A percentile compares a stretch with the other conserved stretches of the same genome.
These are phyloP conservation scores for Littorina saxatilis DNA, from an alignment of 1,140 invertebrate species.

Conservation along the genomic window DNA sequence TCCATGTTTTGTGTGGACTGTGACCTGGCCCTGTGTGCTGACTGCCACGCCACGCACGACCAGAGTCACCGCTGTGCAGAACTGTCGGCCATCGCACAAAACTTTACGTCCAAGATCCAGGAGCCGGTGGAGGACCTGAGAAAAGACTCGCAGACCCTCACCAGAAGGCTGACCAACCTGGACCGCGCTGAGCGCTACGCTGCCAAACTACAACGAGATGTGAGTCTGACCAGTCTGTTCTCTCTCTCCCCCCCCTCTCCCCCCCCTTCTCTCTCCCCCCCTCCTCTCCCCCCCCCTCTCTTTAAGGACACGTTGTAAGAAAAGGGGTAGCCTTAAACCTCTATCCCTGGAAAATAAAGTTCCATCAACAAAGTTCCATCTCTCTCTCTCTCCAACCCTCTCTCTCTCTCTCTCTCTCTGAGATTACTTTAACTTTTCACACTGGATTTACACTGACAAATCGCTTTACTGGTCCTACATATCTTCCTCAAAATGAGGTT, in stretches of 20 bases:
- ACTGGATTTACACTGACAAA: no score
- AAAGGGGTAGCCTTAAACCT: no score
- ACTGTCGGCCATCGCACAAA: slow-evolving; percentile 60
- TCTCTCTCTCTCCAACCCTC: no score
- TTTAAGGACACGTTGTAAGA: no score
- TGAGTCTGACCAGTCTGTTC: neutral
- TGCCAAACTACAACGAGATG: slow-evolving; percentile 51
- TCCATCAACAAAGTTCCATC: no score
- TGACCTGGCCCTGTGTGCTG: slow-evolving; percentile 61
- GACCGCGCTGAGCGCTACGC: slow-evolving; percentile 52
- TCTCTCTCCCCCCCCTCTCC: neutral
- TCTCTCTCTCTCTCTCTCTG: no score
- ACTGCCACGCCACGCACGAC: slow-evolving; percentile 59
- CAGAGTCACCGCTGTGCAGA: slow-evolving; percentile 66
- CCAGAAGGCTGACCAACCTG: slow-evolving; percentile 48
- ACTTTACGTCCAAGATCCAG: slow-evolving; percentile 67
- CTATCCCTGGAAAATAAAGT: no score
- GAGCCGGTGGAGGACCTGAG: slow-evolving; percentile 61
- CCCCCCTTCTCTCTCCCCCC: no score
- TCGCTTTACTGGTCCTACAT: no score
- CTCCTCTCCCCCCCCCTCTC: no score
- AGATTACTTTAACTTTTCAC: no score
- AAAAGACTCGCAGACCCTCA: slow-evolving; percentile 56
- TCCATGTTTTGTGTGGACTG: slow-evolving; percentile 68
- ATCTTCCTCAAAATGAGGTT: no score